Evolutionary conservation across 2,797 vertebrate genomes (phyloP), one percentile per base, ranked within the genome.

Genomic region (Myotis daubentonii): DNA sequence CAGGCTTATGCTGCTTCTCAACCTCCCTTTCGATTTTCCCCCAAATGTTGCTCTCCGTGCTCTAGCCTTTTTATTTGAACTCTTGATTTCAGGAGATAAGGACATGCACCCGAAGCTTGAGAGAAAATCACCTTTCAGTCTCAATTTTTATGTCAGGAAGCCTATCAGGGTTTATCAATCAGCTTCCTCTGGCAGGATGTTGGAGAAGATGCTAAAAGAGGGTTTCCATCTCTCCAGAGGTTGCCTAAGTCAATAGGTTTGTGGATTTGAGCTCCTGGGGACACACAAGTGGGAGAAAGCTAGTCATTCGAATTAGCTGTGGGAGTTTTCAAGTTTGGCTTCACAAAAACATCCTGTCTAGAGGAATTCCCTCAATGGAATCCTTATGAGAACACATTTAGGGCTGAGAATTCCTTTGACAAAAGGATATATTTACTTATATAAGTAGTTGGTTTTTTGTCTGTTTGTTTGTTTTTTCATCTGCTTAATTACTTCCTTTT

Each of bases 61-160:
- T 78, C 53, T 53, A 28, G 28, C 74, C 16, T 44, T 83, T 91
- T 94, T 51, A 44, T 82, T 72, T 72, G 23, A 62, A 13, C 28
- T 79, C 51, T 84, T 72, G 16, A 81, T 87, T 94, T 95, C 47
- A 60, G 8, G 55, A 13, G 41, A 28, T 92, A 47, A 82, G 22
- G 4, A 65, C 5, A 38, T 86, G 92, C 38, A 70, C 12, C 33
- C 75, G n/a, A 38, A 94, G 10, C 49, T 89, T 23, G 53, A 92
- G 36, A 88, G 8, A 41, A 82, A 85, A 60, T 22, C 30, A 22
- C 15, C 47, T 83, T 86, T 92, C 20, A n/a, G 2, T 62, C 1
- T 92, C 57, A 86, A 16, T 13, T 86, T 92, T 89, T 74, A 38
- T 86, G 36, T 95, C n/a, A 86, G 49, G 16, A 85, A 38, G 20